Conservation (phyloP, 2,797 vertebrate genomes). For the Naso thynnoides region DNA sequence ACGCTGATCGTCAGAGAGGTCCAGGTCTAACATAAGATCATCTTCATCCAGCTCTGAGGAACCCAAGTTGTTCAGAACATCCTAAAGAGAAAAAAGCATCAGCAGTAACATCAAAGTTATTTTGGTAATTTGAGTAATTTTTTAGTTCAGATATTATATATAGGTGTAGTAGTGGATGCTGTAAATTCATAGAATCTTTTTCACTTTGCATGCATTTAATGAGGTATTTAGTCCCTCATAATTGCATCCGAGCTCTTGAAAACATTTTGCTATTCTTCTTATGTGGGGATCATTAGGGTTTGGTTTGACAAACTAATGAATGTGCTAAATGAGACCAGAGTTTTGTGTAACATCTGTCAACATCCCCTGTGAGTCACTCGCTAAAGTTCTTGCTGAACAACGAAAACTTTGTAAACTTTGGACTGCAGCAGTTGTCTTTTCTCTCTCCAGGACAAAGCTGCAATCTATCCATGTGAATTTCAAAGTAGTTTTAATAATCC, state of each 20-base stretch:
- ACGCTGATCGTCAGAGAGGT: conserved; percentile 94
- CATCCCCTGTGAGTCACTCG: conserved; percentile 18
- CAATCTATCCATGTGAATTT: neutral
- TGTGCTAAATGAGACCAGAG: conserved; percentile 42
- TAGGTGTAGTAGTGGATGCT: neutral
- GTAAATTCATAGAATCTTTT: conserved; percentile 5
- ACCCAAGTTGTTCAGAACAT: conserved; percentile 91
- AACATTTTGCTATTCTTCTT: conserved; percentile 42
- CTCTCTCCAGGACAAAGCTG: conserved; percentile 10
- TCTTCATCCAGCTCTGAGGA: conserved; percentile 98
- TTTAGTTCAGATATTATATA: too few species aligned
- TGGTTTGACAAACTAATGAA: conserved; percentile 36
- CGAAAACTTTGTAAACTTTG: conserved; percentile 16
- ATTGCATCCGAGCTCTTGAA: conserved; percentile 32
- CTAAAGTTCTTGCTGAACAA: conserved; percentile 27
- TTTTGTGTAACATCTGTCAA: conserved; percentile 52
- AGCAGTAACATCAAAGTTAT: conserved; percentile 3
- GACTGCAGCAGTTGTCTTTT: conserved; percentile 6
- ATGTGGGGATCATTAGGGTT: conserved; percentile 36
- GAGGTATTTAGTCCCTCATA: conserved; percentile 41
- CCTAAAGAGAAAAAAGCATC: conserved; percentile 58
- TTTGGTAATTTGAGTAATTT: neutral
- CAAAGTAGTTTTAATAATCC: neutral
- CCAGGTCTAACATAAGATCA: conserved; percentile 97
- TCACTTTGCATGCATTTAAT: conserved; percentile 28